Evolutionary conservation across 2,113 vertebrate species (phyloP), one percentile per base, ranked within the genome.

Genomic region (Salvelinus fontinalis): DNA sequence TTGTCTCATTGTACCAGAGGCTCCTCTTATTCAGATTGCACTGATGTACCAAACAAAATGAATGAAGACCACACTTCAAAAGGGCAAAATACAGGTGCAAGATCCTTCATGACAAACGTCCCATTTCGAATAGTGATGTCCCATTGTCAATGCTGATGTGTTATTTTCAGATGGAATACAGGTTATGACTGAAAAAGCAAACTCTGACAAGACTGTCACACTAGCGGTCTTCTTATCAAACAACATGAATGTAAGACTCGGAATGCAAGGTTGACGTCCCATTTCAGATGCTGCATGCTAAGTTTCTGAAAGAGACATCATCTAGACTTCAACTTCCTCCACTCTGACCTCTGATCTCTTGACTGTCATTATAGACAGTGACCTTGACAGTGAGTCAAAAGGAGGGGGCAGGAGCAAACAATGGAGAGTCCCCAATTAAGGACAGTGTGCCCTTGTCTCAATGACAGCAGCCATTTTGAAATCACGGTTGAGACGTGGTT

Each of bases 301-400:
- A n/a, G 73, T 70, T 74, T 22, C 70, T 68, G 24, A 39, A 34
- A 5, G 48, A 70, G 18, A 65, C 51, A 49, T 75, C 67, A 49
- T 73, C 67, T 54, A 76, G 48, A 83, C 81, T 72, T 81, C 75
- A 83, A 75, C 76, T 85, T 83, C 73, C 26, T 73, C 75, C 59
- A 82, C 60, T 74, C 67, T 81, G 65, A 74, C 81, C 78, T 78
- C 76, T 80, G 79, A 87, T 75, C 57, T 44, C 79, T 70, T 66
- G 74, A 82, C 69, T 74, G 80, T 75, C 80, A 85, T 85, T 82
- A 84, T 79, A 49, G 74, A 65, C 60, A 34, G 68, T 74, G 75
- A 85, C 79, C 81, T 81, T 26, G 29, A 75, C 74, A 75, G 71
- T 73, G 66, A 67, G 75, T 73, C 70, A 71, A 66, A 75, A 73